Percentiles rank a stretch among this genome's conserved stretches.
Conservation (phyloP, 1,140 invertebrate species). For the Drosophila hydei region DNA sequence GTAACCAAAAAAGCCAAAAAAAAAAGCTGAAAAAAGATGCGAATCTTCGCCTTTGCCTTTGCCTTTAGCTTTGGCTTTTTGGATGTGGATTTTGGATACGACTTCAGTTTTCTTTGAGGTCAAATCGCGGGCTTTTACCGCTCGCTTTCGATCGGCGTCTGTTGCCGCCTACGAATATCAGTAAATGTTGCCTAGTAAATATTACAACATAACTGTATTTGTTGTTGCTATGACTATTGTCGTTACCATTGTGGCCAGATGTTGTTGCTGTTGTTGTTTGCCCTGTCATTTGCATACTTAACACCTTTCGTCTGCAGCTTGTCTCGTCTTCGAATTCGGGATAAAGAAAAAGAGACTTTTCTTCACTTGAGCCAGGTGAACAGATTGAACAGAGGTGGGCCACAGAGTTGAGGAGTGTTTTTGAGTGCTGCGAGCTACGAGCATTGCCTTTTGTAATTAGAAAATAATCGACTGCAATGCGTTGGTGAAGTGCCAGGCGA, state of each 20-base stretch:
- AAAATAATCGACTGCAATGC: conserved; percentile 57
- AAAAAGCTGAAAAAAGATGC: conserved; percentile 43
- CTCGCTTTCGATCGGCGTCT: conserved; percentile 32
- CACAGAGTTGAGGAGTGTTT: conserved; percentile 5
- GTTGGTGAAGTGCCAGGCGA: conserved; percentile 34
- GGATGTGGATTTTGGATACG: conserved; percentile 51
- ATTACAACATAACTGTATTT: conserved; percentile 59
- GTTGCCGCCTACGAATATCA: conserved; percentile 42
- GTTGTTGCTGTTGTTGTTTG: conserved; percentile 28
- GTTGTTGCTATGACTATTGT: conserved; percentile 12
- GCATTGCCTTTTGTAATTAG: conserved; percentile 61
- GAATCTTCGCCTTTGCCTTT: conserved; percentile 56
- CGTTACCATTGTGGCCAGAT: conserved; percentile 22
- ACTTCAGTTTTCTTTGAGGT: conserved; percentile 56
- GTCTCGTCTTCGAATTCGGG: conserved; percentile 30
- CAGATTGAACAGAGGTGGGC: conserved; percentile 19
- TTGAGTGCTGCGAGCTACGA: conserved; percentile 10
- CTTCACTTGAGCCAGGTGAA: conserved; percentile 36
- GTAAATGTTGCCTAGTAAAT: conserved; percentile 39
- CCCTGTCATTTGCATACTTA: conserved; percentile 65
- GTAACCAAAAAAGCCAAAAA: conserved; percentile 40
- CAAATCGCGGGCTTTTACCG: conserved; percentile 61
- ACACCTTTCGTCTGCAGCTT: conserved; percentile 38
- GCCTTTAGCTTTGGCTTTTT: conserved; percentile 18
- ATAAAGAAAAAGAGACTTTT: conserved; percentile 30